A percentile compares a stretch with the other conserved stretches of the same genome.
Conservation (phyloP, 2,888 invertebrate genomes). For the Timandra comae region DNA sequence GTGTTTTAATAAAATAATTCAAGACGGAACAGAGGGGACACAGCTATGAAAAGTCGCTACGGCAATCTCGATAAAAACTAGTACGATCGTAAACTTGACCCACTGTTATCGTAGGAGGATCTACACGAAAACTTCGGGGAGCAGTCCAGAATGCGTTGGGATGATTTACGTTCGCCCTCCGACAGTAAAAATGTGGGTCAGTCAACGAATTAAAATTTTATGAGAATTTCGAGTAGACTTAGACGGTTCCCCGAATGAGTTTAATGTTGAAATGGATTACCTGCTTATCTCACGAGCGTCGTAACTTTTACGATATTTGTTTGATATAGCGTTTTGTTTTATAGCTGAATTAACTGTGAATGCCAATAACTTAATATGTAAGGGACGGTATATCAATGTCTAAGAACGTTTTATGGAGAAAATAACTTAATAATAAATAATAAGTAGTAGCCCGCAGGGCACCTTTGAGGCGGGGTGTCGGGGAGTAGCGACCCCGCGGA, state of each 20-base stretch:
- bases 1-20: constrained; percentile 61
- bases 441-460: too few relatives aligned
- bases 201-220: constrained; percentile 57
- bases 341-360: constrained; percentile 17
- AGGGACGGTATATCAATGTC: too few relatives aligned
- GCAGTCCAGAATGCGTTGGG: constrained; percentile 36
- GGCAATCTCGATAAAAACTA: constrained; percentile 68
- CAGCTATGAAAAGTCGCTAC: constrained; percentile 50
- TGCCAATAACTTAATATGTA: constrained; percentile 6
- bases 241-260: constrained; percentile 32
- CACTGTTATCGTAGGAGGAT: constrained; percentile 56
- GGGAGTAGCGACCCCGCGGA: too few relatives aligned
- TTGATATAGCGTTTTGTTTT: constrained; percentile 28
- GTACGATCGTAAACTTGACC: constrained; percentile 66
- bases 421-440: too few relatives aligned
- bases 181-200: constrained; percentile 59
- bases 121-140: constrained; percentile 48
- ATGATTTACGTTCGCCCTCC: constrained; percentile 50
- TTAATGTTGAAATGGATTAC: constrained; percentile 32
- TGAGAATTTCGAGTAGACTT: constrained; percentile 34
- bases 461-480: too few relatives aligned
- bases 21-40: constrained; percentile 50
- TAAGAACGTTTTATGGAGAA: too few relatives aligned
- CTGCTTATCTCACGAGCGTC: constrained; percentile 36
- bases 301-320: constrained; percentile 33